Evolutionary conservation across 2,888 invertebrate genomes (phyloP), one percentile per base, ranked within the genome.

Genomic region (Synanthedon tipuliformis): DNA sequence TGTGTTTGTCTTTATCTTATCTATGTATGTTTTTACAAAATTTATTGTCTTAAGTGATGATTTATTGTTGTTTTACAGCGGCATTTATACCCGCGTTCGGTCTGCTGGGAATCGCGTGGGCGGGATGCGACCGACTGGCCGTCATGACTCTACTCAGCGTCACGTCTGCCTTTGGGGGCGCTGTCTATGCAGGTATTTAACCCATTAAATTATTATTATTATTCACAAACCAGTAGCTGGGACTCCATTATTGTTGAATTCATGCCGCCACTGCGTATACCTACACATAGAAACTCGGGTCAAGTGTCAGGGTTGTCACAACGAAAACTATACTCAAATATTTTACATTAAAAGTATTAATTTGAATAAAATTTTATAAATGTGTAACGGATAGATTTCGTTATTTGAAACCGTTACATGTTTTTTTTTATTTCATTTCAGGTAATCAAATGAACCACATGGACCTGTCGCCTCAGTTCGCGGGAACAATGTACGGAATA

Each of bases 391-490:
- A 16, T 16, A 16, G 16, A 16, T 16, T 27, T 7, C 5, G 7
- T 1, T 27, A 27, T 27, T 45, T n/a, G 27, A 0, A 27, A 8
- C 27, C 34, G 34, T 34, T 34, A 12, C 11, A 11, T 18, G 50
- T 12, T n/a, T 23, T 34, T 40, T 23, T 34, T 40, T 23, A 23
- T 23, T 23, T 23, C 1, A 5, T 55, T 54, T 1, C 67, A 88
- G 93, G 93, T 48, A 93, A 94, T 70, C 94, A 94, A 73, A 93
- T 94, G 93, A 95, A 95, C 78, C 94, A 95, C 73, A 94, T 95
- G 48, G 92, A 93, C 18, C 77, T 95, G 23, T 94, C 94, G 67
- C 94, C 95, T 0, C 91, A 92, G 69, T 95, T 91, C 72, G 95
- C 94, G 1, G 94, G 95, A 48, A 95, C 95, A 0, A 91, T 95